Conservation (phyloP, 2,113 vertebrate genomes). For the Lophotis ruficrista region DNA sequence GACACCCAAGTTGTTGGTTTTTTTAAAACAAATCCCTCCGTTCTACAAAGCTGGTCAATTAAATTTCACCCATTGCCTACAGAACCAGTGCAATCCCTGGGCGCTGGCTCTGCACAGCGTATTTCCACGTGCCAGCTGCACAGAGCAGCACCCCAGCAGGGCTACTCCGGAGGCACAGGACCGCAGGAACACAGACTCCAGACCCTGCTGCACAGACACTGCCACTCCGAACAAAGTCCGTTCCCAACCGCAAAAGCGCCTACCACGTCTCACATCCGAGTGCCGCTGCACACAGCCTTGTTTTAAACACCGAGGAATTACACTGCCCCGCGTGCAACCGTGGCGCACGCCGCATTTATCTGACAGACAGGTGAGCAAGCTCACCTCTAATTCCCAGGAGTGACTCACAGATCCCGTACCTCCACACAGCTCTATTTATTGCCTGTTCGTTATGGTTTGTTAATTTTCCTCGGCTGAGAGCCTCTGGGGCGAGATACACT, state of each 20-base stretch:
- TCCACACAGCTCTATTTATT: neutral
- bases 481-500: neutral
- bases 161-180: neutral
- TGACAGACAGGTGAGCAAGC: neutral
- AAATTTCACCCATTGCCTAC: neutral
- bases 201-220: neutral
- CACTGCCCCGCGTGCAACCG: neutral
- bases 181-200: neutral
- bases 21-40: neutral
- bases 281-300: neutral
- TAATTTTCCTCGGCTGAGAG: neutral
- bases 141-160: neutral
- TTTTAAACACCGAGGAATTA: neutral
- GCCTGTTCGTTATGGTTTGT: neutral
- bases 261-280: neutral
- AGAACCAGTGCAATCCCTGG: neutral
- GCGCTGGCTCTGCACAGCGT: neutral
- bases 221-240: neutral
- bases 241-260: neutral
- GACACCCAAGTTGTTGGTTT: neutral
- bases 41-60: neutral
- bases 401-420: neutral
- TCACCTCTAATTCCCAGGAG: neutral
- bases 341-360: accelerated
- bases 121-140: accelerated